These are phyloP conservation scores for Crossocerus cetratus DNA, from an alignment of 2,888 invertebrate genomes.

Conservation along the genomic window DNA sequence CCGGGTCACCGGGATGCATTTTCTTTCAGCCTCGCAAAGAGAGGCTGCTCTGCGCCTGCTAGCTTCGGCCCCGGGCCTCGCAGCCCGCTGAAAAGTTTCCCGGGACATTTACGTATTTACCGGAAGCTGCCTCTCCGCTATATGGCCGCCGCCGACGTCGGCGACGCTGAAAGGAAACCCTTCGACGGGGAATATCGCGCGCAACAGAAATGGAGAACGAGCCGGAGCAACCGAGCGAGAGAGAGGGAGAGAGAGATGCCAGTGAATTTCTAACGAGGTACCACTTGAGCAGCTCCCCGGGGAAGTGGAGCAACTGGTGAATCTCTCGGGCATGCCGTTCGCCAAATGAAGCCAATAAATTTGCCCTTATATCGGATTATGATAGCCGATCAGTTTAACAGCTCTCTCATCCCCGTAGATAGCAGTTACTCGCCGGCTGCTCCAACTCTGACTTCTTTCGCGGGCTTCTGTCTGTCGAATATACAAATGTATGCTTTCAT, in stretches of 20 bases:
- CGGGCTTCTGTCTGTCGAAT: no score
- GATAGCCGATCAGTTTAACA: conserved; percentile 27
- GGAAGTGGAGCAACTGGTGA: conserved; percentile 56
- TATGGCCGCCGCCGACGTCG: conserved; percentile 12
- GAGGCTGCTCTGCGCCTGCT: neutral
- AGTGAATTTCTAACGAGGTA: conserved; percentile 60
- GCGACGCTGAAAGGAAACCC: conserved; percentile 37
- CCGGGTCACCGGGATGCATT: conserved; percentile 14
- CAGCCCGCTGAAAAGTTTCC: conserved; percentile 38
- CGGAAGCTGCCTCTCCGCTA: conserved; percentile 19
- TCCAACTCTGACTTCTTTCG: no score
- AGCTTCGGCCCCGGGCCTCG: neutral
- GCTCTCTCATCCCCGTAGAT: neutral
- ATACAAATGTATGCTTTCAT: no score
- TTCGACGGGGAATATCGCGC: conserved; percentile 8
- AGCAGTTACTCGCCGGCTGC: no score
- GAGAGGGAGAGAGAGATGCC: neutral
- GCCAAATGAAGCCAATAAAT: conserved; percentile 51
- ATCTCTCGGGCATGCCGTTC: conserved; percentile 46
- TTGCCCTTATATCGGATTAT: conserved; percentile 34
- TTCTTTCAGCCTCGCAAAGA: conserved; percentile 10
- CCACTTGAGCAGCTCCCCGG: conserved; percentile 33
- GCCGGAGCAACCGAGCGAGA: neutral
- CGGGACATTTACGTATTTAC: conserved; percentile 41
- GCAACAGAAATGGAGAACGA: no score